Conservation (phyloP, 2,113 vertebrate species). For the Gallinago media region DNA sequence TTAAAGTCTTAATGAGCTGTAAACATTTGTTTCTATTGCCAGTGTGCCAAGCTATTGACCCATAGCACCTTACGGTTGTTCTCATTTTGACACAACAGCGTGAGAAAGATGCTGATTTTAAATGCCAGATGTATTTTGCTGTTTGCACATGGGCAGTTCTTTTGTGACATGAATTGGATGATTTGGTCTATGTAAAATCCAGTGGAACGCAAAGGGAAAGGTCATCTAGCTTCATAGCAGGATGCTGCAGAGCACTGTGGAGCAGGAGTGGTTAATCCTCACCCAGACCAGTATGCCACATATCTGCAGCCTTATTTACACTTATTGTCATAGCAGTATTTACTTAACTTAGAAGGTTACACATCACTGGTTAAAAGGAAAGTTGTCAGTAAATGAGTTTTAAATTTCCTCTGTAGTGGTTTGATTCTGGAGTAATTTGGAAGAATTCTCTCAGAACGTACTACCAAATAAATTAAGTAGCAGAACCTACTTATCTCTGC, state of each 20-base stretch:
- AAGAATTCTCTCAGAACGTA: neutral
- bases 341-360: neutral
- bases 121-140: neutral
- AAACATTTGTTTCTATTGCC: neutral
- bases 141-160: neutral
- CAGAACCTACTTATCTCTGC: neutral
- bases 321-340: neutral
- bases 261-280: neutral
- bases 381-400: neutral
- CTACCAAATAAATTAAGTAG: neutral
- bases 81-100: constrained; percentile 5
- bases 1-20: neutral
- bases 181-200: neutral
- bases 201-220: neutral
- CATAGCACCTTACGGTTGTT: neutral
- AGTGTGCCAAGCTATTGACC: constrained; percentile 25
- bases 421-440: neutral
- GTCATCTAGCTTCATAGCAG: neutral
- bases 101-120: constrained; percentile 12
- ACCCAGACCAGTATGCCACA: neutral
- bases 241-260: neutral
- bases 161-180: neutral
- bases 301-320: constrained; percentile 12
- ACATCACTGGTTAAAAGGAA: neutral
- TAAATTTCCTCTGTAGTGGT: neutral